Percentiles rank a stretch among this genome's conserved stretches.
Conservation (phyloP, 2,797 vertebrate species). For the Bradypus variegatus region DNA sequence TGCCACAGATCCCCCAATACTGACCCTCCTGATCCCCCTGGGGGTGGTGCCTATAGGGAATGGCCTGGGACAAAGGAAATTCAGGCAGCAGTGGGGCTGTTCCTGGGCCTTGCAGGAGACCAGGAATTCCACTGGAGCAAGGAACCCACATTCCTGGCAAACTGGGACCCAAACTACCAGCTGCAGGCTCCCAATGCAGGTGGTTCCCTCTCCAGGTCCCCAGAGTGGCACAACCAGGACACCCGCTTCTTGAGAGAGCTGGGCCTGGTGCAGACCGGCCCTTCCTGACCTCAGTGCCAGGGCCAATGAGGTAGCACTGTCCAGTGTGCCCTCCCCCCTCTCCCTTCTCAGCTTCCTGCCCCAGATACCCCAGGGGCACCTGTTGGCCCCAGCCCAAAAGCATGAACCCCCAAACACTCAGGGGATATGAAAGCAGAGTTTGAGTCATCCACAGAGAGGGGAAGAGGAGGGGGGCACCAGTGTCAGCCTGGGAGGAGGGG, state of each 20-base stretch:
- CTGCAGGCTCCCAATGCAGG: not conserved
- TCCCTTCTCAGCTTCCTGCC: slow-evolving; percentile 59
- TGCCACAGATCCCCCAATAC: not conserved
- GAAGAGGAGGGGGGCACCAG: not conserved
- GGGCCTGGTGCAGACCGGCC: slow-evolving; percentile 4
- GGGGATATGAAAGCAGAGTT: not conserved
- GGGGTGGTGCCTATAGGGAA: not conserved
- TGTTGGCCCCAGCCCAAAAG: slow-evolving; percentile 24
- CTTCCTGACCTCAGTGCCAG: slow-evolving; percentile 31
- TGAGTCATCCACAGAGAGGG: slow-evolving; percentile 14
- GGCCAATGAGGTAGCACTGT: slow-evolving; percentile 25
- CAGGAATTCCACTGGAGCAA: not conserved
- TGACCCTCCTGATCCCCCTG: not conserved
- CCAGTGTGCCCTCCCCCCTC: slow-evolving; percentile 52
- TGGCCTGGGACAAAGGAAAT: not conserved
- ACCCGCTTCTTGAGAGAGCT: slow-evolving; percentile 1
- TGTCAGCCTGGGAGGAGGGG: slow-evolving; percentile 32
- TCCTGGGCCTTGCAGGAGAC: not conserved
- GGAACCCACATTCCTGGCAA: not conserved
- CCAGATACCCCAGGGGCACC: slow-evolving; percentile 51
- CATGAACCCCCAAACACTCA: slow-evolving; percentile 17
- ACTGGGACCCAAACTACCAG: not conserved
- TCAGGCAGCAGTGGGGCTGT: not conserved
- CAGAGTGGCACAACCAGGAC: not conserved
- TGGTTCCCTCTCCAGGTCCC: not conserved